Evolutionary conservation across 2,888 invertebrate species (phyloP).

Genomic region (Caenorhabditis sp.): DNA sequence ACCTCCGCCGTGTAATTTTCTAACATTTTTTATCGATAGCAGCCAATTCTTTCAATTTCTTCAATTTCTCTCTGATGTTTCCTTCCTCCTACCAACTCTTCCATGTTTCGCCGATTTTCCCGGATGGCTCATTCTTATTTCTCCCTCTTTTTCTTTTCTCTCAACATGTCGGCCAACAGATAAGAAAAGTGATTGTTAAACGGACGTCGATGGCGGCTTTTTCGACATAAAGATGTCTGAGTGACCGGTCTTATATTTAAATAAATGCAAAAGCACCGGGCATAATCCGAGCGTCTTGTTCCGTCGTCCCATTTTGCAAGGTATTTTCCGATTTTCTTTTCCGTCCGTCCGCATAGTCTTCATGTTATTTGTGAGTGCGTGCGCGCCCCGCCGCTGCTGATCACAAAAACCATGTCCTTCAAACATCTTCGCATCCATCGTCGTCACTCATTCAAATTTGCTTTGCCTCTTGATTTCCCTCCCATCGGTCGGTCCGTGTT

Average conservation of each 20-base stretch:
- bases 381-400: constrained; percentile 37
- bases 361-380: constrained; percentile 54
- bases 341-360: constrained; percentile 29
- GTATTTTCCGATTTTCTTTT: constrained; percentile 43
- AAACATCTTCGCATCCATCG: constrained; percentile 57
- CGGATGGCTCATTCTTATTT: constrained; percentile 21
- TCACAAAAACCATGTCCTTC: constrained; percentile 60
- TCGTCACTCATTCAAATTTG: constrained; percentile 50
- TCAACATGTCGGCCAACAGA: constrained; percentile 51
- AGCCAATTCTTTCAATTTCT: too few species aligned
- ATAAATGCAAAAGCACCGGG: constrained; percentile 28
- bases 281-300: constrained; percentile 54
- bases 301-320: constrained; percentile 17
- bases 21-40: not conserved
- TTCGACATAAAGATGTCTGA: constrained; percentile 23
- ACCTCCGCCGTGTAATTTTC: not conserved
- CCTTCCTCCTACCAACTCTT: constrained; percentile 16
- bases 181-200: constrained; percentile 57
- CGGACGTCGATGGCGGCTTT: constrained; percentile 24
- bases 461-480: constrained; percentile 21
- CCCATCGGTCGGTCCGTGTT: not conserved
- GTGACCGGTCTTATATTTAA: constrained; percentile 58
- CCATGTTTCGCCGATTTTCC: constrained; percentile 48
- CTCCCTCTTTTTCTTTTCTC: constrained; percentile 12
- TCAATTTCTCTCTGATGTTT: constrained; percentile 2